These are phyloP conservation scores for Tachycineta bicolor DNA, from an alignment of 2,113 vertebrate genomes.

Conservation along the genomic window DNA sequence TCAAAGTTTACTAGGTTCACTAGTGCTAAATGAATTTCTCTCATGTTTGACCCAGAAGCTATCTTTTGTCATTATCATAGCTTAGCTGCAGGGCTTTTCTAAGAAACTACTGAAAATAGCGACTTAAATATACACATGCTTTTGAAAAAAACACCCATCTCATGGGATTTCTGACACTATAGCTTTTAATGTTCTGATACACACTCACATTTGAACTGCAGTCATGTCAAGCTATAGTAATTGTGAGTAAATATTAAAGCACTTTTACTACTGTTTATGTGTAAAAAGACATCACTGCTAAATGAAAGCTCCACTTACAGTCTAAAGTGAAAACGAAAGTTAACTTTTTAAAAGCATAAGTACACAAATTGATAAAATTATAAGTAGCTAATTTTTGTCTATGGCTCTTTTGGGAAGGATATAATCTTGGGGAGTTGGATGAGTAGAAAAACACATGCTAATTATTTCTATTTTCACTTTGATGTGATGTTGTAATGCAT, in stretches of 20 bases:
- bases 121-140: background rate
- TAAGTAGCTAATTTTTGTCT: slow-evolving; percentile 34
- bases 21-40: background rate
- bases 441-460: background rate
- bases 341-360: background rate
- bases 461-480: slow-evolving; percentile 19
- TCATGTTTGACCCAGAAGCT: background rate
- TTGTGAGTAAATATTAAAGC: background rate
- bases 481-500: background rate
- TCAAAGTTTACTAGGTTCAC: background rate
- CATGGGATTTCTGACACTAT: background rate
- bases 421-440: background rate
- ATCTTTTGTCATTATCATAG: background rate
- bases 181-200: background rate
- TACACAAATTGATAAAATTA: background rate
- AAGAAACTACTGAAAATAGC: background rate
- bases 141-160: background rate
- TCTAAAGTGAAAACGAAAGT: background rate
- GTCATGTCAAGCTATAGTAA: background rate
- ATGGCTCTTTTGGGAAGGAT: background rate
- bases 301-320: background rate
- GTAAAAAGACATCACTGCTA: background rate
- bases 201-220: background rate
- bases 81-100: background rate
- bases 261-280: background rate